These are phyloP conservation scores for Monopis laevigella DNA, from an alignment of 2,888 invertebrate species.

Conservation along the genomic window DNA sequence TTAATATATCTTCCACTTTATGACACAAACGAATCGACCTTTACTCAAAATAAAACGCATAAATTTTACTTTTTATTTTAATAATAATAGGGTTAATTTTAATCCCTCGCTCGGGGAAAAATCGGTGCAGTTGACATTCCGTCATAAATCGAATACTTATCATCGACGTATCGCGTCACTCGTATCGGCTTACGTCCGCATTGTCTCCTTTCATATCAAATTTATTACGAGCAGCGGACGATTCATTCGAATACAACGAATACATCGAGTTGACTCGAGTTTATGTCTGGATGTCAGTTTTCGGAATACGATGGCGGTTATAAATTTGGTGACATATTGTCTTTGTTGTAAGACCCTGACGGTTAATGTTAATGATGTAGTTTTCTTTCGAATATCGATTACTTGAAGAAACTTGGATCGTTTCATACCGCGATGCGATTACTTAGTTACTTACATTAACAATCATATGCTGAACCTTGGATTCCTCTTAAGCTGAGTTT, in stretches of 20 bases:
- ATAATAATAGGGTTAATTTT: constrained; percentile 2
- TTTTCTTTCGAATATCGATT: no score
- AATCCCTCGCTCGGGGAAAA: neutral
- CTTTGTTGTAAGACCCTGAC: neutral
- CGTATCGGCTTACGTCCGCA: constrained; percentile 51
- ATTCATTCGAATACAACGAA: neutral
- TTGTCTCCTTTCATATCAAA: constrained; percentile 54
- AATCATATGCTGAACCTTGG: no score
- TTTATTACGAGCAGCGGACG: constrained; percentile 35
- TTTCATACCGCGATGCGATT: no score
- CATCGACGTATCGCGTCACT: constrained; percentile 43
- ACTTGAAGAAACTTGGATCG: no score
- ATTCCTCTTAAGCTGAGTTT: no score
- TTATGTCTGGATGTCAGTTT: constrained; percentile 4
- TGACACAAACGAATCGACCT: no score
- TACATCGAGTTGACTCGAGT: constrained; percentile 9
- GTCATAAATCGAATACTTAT: constrained; percentile 50
- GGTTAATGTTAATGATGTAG: no score
- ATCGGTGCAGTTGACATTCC: constrained; percentile 19
- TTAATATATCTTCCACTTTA: no score
- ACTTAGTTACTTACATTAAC: no score
- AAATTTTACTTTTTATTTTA: no score
- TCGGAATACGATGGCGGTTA: neutral
- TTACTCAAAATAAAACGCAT: no score
- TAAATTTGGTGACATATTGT: constrained; percentile 1